Conservation (phyloP, 2,888 invertebrate genomes). For the Abscondita cerata region DNA sequence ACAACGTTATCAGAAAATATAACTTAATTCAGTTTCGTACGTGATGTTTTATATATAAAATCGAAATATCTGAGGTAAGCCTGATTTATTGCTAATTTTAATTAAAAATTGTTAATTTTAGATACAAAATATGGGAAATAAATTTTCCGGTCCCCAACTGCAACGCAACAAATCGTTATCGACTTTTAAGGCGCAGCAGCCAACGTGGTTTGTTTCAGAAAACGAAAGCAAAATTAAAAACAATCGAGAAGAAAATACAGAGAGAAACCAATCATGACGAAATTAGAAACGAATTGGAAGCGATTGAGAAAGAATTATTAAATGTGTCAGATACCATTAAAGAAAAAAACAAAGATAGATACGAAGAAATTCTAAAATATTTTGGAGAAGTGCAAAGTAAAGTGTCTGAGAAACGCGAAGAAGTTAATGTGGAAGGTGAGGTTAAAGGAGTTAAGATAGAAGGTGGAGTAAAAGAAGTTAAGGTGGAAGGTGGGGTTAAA, state of each 20-base stretch:
- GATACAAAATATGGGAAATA: conserved; percentile 21
- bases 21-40: conserved; percentile 4
- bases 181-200: conserved; percentile 21
- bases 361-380: conserved; percentile 12
- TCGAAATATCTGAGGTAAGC: background rate
- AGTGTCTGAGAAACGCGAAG: conserved; percentile 2
- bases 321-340: conserved; percentile 13
- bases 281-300: conserved; percentile 11
- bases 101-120: background rate
- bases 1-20: conserved; percentile 11
- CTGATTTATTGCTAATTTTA: background rate
- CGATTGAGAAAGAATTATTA: conserved; percentile 10
- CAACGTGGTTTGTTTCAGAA: conserved; percentile 23
- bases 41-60: background rate
- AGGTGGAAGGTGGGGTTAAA: background rate
- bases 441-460: background rate
- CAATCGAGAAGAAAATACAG: conserved; percentile 14
- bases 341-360: conserved; percentile 15
- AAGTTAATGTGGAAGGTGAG: background rate
- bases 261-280: background rate
- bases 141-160: conserved; percentile 14
- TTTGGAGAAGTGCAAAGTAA: conserved; percentile 7
- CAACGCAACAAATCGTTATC: conserved; percentile 18
- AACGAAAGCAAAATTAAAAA: conserved; percentile 5
- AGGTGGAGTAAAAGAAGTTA: background rate